Evolutionary conservation across 2,888 invertebrate genomes (phyloP).

Genomic region (Lasioglossum leucozonium): DNA sequence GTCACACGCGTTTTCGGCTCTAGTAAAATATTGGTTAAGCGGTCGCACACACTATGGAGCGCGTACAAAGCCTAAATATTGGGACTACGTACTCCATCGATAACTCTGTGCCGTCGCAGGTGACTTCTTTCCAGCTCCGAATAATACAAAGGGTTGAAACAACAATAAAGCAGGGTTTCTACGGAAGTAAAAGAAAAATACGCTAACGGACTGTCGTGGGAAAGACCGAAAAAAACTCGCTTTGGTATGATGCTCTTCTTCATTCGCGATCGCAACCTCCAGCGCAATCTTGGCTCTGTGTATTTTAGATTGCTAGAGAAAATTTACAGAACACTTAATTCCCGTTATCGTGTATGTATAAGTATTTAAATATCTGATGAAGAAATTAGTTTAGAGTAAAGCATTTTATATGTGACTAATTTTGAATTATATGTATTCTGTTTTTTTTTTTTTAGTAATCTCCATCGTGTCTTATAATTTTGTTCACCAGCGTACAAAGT

Average conservation of each 20-base stretch:
- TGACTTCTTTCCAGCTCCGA: neutral
- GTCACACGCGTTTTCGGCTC: too few relatives aligned
- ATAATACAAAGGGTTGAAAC: neutral
- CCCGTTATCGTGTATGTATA: too few relatives aligned
- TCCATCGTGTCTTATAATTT: too few relatives aligned
- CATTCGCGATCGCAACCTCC: conserved; percentile 16
- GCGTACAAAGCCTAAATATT: neutral
- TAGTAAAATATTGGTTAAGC: too few relatives aligned
- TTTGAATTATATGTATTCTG: too few relatives aligned
- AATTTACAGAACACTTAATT: neutral
- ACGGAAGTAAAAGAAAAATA: neutral
- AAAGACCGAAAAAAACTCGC: neutral
- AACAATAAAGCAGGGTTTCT: neutral
- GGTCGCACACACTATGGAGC: too few relatives aligned
- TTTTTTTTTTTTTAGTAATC: too few relatives aligned
- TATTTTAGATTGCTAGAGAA: neutral
- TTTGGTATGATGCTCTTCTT: conserved; percentile 37
- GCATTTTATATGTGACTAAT: too few relatives aligned
- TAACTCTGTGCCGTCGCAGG: too few relatives aligned
- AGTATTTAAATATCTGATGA: too few relatives aligned
- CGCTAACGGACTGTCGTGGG: neutral
- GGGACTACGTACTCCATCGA: too few relatives aligned
- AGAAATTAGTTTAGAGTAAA: neutral
- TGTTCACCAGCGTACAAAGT: neutral
- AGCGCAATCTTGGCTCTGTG: neutral